These are phyloP conservation scores for Eupsittula cactorum DNA, from an alignment of 2,113 vertebrate genomes.

Conservation along the genomic window DNA sequence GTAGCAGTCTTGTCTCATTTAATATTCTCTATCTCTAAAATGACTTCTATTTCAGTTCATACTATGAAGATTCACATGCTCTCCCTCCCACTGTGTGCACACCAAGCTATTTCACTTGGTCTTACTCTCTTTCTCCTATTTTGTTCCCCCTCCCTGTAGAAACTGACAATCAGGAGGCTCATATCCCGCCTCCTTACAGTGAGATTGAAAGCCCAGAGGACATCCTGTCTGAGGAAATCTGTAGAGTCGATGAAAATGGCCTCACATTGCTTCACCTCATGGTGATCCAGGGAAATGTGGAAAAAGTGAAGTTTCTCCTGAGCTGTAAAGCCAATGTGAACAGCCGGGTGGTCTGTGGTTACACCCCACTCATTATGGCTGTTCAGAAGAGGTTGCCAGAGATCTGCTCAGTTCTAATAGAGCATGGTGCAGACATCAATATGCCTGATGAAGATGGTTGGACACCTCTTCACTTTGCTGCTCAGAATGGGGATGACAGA, in stretches of 20 bases:
- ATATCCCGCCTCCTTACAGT: rapidly evolving
- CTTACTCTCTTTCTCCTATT: neutral
- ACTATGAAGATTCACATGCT: rapidly evolving
- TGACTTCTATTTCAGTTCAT: neutral
- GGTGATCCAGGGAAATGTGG: slow-evolving; percentile 74
- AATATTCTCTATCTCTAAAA: neutral
- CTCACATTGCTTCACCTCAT: slow-evolving; percentile 79
- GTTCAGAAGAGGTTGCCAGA: slow-evolving; percentile 76
- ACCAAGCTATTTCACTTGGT: neutral
- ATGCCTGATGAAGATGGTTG: slow-evolving; percentile 79
- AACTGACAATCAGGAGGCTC: neutral
- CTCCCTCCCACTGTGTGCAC: neutral
- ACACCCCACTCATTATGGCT: slow-evolving; percentile 81
- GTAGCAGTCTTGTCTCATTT: neutral
- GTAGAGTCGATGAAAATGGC: slow-evolving; percentile 48
- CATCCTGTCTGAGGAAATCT: slow-evolving; percentile 61
- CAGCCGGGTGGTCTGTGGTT: slow-evolving; percentile 68
- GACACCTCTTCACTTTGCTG: slow-evolving; percentile 83
- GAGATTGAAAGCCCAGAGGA: neutral
- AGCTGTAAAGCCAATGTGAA: slow-evolving; percentile 75
- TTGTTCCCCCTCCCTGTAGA: neutral
- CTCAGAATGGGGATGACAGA: slow-evolving; percentile 83
- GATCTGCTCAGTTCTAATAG: slow-evolving; percentile 74
- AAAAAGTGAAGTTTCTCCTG: slow-evolving; percentile 77
- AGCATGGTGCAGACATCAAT: slow-evolving; percentile 59